Conservation (phyloP, 2,113 vertebrate species). For the Acrocephalus kingi region DNA sequence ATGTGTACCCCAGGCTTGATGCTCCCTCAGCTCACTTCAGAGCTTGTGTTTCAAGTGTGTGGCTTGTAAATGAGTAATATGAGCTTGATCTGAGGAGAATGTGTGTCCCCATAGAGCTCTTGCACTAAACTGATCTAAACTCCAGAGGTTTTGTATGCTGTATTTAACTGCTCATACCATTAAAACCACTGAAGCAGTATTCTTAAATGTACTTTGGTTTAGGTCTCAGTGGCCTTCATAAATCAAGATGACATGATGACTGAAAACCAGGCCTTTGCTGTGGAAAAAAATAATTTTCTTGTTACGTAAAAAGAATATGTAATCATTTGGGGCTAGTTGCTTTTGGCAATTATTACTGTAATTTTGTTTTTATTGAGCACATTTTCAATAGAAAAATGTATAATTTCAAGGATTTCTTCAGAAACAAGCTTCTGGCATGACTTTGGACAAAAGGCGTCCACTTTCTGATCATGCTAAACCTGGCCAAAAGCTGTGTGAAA, state of each 20-base stretch:
- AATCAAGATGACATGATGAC: background rate
- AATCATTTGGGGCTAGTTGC: background rate
- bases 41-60: background rate
- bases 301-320: background rate
- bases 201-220: background rate
- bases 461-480: background rate
- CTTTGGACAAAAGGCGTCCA: background rate
- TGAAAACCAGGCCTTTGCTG: background rate
- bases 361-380: background rate
- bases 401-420: background rate
- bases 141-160: background rate
- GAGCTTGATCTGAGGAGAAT: background rate
- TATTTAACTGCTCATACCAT: background rate
- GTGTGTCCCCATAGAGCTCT: background rate
- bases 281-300: background rate
- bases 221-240: background rate
- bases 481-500: background rate
- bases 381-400: background rate
- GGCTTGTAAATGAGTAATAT: background rate
- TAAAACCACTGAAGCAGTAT: background rate
- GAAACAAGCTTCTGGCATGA: background rate
- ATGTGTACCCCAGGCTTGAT: background rate
- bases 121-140: background rate
- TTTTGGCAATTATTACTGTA: background rate
- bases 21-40: background rate